Evolutionary conservation across 2,797 vertebrate species (phyloP).

Genomic region (Pangasius larnaudii): DNA sequence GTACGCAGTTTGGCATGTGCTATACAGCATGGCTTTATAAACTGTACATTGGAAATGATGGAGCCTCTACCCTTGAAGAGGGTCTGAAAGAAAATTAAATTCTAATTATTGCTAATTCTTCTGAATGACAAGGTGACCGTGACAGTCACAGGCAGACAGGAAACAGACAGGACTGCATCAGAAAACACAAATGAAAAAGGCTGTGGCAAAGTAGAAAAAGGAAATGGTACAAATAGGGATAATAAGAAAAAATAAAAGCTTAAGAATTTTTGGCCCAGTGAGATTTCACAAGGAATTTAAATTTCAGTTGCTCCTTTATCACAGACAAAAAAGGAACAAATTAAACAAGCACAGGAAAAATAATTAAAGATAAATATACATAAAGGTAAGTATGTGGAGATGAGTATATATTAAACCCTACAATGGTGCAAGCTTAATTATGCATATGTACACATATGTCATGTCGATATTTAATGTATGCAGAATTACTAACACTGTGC

Average conservation of each 20-base stretch:
- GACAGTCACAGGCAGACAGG: slow-evolving; percentile 17
- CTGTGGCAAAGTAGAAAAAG: background rate
- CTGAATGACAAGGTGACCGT: slow-evolving; percentile 41
- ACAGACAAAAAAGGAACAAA: background rate
- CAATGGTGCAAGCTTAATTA: background rate
- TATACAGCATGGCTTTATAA: background rate
- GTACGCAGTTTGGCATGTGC: background rate
- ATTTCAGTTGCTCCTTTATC: background rate
- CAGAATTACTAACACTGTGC: background rate
- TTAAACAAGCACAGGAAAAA: background rate
- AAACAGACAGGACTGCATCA: slow-evolving; percentile 1
- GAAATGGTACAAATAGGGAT: background rate
- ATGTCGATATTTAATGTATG: background rate
- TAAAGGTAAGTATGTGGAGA: background rate
- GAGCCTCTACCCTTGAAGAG: slow-evolving; percentile 26
- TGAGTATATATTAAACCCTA: background rate
- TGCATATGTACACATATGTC: background rate
- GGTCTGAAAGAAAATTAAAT: slow-evolving; percentile 35
- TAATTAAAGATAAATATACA: background rate
- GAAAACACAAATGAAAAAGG: slow-evolving; percentile 2
- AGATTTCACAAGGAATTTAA: background rate
- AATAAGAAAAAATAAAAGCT: background rate
- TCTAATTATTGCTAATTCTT: slow-evolving; percentile 32
- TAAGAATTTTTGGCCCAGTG: background rate
- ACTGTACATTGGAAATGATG: background rate